These are phyloP conservation scores for Caenorhabditis angaria DNA, from an alignment of 2,888 invertebrate genomes.

Conservation along the genomic window DNA sequence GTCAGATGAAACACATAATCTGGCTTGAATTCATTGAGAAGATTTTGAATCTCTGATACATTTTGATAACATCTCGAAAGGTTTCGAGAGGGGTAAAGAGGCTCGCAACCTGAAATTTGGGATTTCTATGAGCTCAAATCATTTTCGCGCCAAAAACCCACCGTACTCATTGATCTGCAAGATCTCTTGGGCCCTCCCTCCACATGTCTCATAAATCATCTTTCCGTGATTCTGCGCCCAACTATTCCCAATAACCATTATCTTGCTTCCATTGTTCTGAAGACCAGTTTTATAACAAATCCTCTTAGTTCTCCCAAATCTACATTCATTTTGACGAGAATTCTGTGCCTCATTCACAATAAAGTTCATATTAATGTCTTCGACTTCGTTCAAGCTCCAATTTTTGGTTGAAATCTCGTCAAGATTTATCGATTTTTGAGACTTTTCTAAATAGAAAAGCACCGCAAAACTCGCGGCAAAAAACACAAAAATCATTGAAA, in stretches of 20 bases:
- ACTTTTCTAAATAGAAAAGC: neutral
- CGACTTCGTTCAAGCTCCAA: no score
- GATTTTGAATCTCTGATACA: neutral
- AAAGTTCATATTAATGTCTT: no score
- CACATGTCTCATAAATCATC: slow-evolving; percentile 35
- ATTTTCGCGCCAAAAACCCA: neutral
- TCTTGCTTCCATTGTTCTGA: neutral
- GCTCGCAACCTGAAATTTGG: neutral
- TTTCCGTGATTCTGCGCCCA: slow-evolving; percentile 30
- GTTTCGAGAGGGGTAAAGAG: neutral
- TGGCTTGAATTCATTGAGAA: slow-evolving; percentile 15
- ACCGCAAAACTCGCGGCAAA: neutral
- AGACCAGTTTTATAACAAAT: neutral
- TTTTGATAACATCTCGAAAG: neutral
- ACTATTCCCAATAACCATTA: slow-evolving; percentile 44
- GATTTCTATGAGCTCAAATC: no score
- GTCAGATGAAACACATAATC: slow-evolving; percentile 26
- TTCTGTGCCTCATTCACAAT: no score
- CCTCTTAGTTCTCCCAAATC: neutral
- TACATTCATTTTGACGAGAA: no score
- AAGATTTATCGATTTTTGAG: no score
- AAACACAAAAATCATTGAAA: neutral
- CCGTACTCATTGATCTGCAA: neutral
- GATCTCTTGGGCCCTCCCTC: slow-evolving; percentile 16
- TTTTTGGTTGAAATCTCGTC: no score